A percentile compares a stretch with the other conserved stretches of the same genome.
These are phyloP conservation scores for Zhuqinia jingwanae DNA, from an alignment of 2,888 invertebrate species.

Conservation along the genomic window DNA sequence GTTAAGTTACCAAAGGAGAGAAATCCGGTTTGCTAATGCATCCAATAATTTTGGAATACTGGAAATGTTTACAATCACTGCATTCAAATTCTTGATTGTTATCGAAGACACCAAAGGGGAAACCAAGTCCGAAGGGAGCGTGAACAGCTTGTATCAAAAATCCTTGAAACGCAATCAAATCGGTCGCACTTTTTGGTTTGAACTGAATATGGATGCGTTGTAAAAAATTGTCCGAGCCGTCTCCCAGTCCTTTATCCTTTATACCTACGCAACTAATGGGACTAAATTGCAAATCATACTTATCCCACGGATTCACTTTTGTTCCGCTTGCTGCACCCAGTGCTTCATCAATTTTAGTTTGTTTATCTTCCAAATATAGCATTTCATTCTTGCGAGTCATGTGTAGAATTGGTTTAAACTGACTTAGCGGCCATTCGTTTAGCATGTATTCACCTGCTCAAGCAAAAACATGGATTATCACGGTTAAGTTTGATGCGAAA, in stretches of 20 bases:
- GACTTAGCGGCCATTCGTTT: conserved; percentile 62
- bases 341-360: not conserved
- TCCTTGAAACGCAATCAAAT: conserved; percentile 56
- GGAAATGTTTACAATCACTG: conserved; percentile 49
- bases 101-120: conserved; percentile 74
- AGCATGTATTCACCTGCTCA: conserved; percentile 50
- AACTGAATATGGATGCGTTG: conserved; percentile 55
- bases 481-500: no score
- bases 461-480: no score
- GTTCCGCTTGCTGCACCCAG: not conserved
- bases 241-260: not conserved
- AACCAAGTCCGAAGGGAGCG: conserved; percentile 70
- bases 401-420: conserved; percentile 61
- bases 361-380: not conserved
- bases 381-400: conserved; percentile 35
- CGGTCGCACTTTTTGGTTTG: conserved; percentile 1
- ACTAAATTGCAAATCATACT: conserved; percentile 41
- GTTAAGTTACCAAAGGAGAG: conserved; percentile 58
- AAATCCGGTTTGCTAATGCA: conserved; percentile 66
- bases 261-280: conserved; percentile 40
- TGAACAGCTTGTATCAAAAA: conserved; percentile 70
- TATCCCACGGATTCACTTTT: conserved; percentile 18
- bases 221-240: conserved; percentile 15
- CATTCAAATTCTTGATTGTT: conserved; percentile 64
- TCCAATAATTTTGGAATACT: conserved; percentile 45